Conservation (phyloP, 1,140 invertebrate species). For the Tribolium madens region DNA sequence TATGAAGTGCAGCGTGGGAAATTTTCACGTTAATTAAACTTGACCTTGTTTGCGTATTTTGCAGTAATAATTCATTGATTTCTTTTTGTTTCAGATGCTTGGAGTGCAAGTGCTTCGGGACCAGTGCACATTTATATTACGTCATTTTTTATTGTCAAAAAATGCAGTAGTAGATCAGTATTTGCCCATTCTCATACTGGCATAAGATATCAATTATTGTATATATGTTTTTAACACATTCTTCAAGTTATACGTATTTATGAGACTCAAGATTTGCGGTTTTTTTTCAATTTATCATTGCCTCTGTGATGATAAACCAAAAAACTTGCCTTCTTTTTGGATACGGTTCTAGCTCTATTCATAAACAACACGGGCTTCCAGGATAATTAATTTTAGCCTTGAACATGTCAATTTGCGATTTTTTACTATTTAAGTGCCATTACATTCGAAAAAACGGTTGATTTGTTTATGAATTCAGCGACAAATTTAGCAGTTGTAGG, state of each 20-base stretch:
- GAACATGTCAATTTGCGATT: conserved; percentile 27
- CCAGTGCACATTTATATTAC: conserved; percentile 40
- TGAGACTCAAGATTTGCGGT: conserved; percentile 39
- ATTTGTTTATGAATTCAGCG: conserved; percentile 30
- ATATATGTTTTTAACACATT: conserved; percentile 25
- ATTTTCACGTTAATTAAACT: background rate
- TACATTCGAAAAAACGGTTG: conserved; percentile 7
- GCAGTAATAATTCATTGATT: background rate
- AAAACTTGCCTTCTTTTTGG: conserved; percentile 27
- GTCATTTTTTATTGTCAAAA: conserved; percentile 44
- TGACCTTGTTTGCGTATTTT: background rate
- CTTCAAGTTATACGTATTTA: conserved; percentile 43
- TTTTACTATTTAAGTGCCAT: conserved; percentile 26
- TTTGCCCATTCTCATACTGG: conserved; percentile 42
- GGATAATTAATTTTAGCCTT: conserved; percentile 22
- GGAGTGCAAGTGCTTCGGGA: conserved; percentile 38
- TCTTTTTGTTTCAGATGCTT: conserved; percentile 18
- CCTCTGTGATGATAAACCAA: conserved; percentile 26
- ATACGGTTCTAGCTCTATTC: conserved; percentile 29
- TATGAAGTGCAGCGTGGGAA: background rate
- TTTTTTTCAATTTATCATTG: conserved; percentile 30
- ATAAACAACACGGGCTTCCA: conserved; percentile 27
- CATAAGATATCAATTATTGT: conserved; percentile 27
- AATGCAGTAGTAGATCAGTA: conserved; percentile 44
- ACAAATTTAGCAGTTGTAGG: conserved; percentile 19